Percentiles rank a stretch among this genome's conserved stretches.
Conservation (phyloP, 2,888 invertebrate species). For the Ariolimax columbianus region DNA sequence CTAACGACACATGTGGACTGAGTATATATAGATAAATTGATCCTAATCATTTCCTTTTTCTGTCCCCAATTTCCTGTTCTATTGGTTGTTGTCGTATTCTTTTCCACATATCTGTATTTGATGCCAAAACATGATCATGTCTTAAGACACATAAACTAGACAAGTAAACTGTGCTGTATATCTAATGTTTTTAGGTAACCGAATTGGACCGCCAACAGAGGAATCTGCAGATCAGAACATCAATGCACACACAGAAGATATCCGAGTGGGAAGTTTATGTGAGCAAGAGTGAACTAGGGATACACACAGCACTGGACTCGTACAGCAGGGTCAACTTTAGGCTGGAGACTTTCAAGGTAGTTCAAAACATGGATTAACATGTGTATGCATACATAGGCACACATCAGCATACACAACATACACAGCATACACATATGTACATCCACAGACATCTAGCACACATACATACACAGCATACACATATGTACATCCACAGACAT, state of each 20-base stretch:
- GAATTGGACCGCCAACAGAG: conserved; percentile 32
- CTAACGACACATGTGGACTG: no score
- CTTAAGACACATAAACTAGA: no score
- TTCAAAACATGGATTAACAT: background rate
- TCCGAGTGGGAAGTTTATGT: conserved; percentile 28
- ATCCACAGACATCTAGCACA: background rate
- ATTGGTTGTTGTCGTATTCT: no score
- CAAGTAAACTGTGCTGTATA: no score
- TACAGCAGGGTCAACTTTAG: conserved; percentile 36
- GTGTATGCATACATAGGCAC: no score
- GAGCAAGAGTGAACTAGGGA: conserved; percentile 3
- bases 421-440: background rate
- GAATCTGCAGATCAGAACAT: conserved; percentile 13
- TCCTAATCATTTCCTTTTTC: no score
- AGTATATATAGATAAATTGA: no score
- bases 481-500: background rate
- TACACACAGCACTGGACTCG: conserved; percentile 27
- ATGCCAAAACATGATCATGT: no score
- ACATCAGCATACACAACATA: no score
- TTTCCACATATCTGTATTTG: no score
- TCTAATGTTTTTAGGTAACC: conserved; percentile 33
- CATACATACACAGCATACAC: background rate
- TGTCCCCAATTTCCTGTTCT: no score
- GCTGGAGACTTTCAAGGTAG: conserved; percentile 34
- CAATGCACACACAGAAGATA: conserved; percentile 32